Evolutionary conservation across 2,113 vertebrate genomes (phyloP).

Genomic region (Dryoscopus gambensis): DNA sequence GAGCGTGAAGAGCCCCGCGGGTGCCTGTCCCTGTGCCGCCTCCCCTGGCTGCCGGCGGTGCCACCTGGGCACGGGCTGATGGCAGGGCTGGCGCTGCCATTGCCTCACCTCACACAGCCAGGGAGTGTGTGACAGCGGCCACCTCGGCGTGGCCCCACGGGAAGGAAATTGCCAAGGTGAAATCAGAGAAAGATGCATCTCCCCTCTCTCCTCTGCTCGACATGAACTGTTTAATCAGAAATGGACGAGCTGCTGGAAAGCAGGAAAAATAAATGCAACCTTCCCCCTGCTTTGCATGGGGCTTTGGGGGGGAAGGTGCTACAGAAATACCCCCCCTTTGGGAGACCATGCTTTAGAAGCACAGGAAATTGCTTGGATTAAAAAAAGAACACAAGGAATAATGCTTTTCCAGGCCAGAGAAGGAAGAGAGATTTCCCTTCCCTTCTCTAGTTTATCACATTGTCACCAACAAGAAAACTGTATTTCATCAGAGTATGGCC

Average conservation of each 20-base stretch:
- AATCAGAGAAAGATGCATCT: not conserved
- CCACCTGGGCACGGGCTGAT: not conserved
- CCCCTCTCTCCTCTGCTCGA: not conserved
- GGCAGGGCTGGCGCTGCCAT: not conserved
- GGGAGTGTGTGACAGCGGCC: not conserved
- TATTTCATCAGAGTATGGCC: not conserved
- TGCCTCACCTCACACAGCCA: not conserved
- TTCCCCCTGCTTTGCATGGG: not conserved
- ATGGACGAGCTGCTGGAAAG: not conserved
- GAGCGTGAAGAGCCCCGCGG: not conserved
- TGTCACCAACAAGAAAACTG: not conserved
- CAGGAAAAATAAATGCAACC: not conserved
- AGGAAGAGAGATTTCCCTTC: not conserved
- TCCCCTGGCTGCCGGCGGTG: not conserved
- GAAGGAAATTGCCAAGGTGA: not conserved
- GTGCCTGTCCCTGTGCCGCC: not conserved
- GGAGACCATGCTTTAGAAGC: not conserved
- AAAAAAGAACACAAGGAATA: not conserved
- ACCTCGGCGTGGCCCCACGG: not conserved
- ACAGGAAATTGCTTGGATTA: conserved; percentile 7
- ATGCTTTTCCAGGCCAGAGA: not conserved
- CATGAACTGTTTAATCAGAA: not conserved
- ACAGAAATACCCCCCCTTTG: not conserved
- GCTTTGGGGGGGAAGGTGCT: not conserved
- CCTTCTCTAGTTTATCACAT: not conserved